A percentile compares a stretch with the other conserved stretches of the same genome.
phyloP scores from a whole-genome alignment of 2,113 vertebrate genomes.

The Vulpes lagopus region DNA sequence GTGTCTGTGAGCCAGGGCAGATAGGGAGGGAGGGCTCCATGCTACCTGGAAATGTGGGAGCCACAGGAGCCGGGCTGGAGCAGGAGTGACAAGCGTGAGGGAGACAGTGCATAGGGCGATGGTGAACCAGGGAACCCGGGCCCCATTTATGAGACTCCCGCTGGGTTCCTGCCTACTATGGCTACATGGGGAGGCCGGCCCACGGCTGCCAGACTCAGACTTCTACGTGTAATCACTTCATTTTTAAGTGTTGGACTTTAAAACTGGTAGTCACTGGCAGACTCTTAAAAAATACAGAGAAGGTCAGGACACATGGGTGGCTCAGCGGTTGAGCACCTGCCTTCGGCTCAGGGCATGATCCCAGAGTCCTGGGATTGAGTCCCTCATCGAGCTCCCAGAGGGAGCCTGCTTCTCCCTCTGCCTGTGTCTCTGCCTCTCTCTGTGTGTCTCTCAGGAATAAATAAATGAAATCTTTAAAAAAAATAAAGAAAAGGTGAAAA shows the following conservation, averaged over 20 bases:
- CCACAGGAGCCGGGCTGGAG: not conserved
- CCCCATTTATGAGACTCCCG: too few species aligned
- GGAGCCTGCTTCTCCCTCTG: too few species aligned
- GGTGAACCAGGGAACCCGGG: not conserved
- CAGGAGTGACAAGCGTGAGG: too few species aligned
- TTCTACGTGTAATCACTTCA: not conserved
- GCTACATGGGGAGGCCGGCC: not conserved
- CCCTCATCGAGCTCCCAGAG: too few species aligned
- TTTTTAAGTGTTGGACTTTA: not conserved
- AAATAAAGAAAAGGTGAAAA: not conserved
- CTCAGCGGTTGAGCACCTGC: too few species aligned
- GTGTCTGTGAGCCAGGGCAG: not conserved
- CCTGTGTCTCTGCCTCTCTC: too few species aligned
- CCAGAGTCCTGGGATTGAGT: too few species aligned
- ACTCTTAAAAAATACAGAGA: not conserved
- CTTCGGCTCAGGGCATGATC: too few species aligned
- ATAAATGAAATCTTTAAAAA: too few species aligned
- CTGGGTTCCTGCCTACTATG: not conserved
- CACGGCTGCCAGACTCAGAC: not conserved
- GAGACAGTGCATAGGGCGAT: accelerated
- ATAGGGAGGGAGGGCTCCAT: not conserved
- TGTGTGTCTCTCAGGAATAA: too few species aligned
- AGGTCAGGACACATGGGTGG: too few species aligned
- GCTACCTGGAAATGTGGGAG: not conserved
- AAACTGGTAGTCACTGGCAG: not conserved